A percentile compares a stretch with the other conserved stretches of the same genome.
Conservation (phyloP, 2,888 invertebrate species). For the Omphaloscelis lunosa region DNA sequence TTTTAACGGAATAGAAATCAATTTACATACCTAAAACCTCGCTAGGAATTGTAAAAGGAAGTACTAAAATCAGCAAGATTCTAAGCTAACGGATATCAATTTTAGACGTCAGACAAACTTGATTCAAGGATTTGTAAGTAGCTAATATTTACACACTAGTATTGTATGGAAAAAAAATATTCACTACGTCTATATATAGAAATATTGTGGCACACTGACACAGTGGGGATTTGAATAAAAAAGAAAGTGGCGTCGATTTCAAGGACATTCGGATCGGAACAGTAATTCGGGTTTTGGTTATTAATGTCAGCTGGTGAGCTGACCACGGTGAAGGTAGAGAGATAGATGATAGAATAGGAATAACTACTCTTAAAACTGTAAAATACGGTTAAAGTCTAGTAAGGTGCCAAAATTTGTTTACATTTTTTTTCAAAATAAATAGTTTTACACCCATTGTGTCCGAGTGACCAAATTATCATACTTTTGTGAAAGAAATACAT, state of each 20-base stretch:
- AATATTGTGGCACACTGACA: constrained; percentile 65
- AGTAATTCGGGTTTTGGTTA: constrained; percentile 20
- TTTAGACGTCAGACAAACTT: constrained; percentile 8
- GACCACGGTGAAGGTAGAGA: background rate
- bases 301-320: background rate
- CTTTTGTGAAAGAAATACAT: background rate
- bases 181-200: constrained; percentile 24
- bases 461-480: background rate
- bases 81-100: constrained; percentile 13
- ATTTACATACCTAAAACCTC: background rate
- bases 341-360: background rate
- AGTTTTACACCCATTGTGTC: background rate
- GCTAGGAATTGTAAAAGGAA: constrained; percentile 13
- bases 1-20: background rate
- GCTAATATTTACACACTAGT: constrained; percentile 20
- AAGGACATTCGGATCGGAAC: constrained; percentile 59
- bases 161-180: constrained; percentile 7
- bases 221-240: constrained; percentile 48
- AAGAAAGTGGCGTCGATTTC: constrained; percentile 66
- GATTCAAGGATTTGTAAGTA: constrained; percentile 15
- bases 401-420: no score
- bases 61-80: constrained; percentile 11
- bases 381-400: no score
- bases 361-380: no score
- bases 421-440: no score